Evolutionary conservation across 2,888 invertebrate genomes (phyloP), one percentile per base, ranked within the genome.

Genomic region (Harpalus rubripes): DNA sequence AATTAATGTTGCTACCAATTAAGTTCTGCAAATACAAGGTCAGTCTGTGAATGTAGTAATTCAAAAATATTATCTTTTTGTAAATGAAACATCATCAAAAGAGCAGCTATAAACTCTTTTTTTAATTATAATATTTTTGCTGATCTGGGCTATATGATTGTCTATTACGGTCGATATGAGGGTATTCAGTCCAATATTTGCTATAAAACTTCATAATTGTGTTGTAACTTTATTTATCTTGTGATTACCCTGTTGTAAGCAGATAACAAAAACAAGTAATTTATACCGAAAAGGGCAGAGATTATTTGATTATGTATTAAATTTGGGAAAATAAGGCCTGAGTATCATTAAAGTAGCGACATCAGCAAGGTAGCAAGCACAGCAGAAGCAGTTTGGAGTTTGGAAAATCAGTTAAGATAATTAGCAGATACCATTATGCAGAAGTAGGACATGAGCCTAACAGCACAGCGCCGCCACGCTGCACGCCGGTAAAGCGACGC

Each of bases 331-430:
- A 74, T 74, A 72, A 41, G 15, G 72, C 16, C 12, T n/a, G 32
- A 15, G 32, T 15, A 32, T 8, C 72, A 72, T 72, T 72, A 72
- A 15, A 41, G 32, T 32, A 65, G 39, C 65, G 39, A 18, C 65
- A 59, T 59, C 68, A 68, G 68, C 68, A 68, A 74, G 74, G 52
- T 74, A 72, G 52, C 76, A 76, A 12, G 32, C 32, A 32, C 26
- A 78, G 44, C 44, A 52, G 32, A 52, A 32, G 56, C 81, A 56
- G 58, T 81, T 72, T 18, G 41, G 58, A 83, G 83, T 76, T 83
- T 76, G 44, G 76, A 83, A 83, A 76, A 83, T 83, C 83, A 83
- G 59, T 83, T 83, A 76, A 83, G 83, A 83, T 83, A 83, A 83
- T 83, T 83, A 83, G 83, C 61, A 61, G 72, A 72, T 83, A 83